Conservation (phyloP, 2,888 invertebrate species). For the Epirrhoe tristata region DNA sequence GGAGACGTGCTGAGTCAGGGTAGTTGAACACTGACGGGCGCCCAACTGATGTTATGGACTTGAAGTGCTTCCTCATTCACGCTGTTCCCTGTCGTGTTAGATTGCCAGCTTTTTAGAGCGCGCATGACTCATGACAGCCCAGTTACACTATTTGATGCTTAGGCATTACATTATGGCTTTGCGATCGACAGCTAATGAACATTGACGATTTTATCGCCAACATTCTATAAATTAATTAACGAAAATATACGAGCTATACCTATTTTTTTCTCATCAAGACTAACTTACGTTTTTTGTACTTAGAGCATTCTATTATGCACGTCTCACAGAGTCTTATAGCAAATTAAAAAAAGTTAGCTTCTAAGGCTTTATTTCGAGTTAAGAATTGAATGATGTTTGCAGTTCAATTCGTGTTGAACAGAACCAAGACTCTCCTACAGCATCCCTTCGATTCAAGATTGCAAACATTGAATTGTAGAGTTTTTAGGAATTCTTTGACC, state of each 20-base stretch:
- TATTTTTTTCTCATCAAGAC: no score
- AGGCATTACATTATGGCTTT: background rate
- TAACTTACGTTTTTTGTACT: no score
- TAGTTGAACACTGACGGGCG: slow-evolving; percentile 73
- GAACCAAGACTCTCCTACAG: background rate
- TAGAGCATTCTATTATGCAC: no score
- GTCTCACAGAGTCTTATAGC: no score
- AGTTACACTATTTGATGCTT: slow-evolving; percentile 11
- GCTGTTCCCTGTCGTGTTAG: slow-evolving; percentile 23
- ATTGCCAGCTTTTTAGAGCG: slow-evolving; percentile 42
- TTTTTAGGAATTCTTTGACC: background rate
- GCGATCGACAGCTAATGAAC: background rate
- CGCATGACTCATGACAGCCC: slow-evolving; percentile 23
- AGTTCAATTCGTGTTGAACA: no score
- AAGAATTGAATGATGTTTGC: no score
- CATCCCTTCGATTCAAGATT: background rate
- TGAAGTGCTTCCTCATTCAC: slow-evolving; percentile 53
- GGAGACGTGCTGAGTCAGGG: slow-evolving; percentile 77
- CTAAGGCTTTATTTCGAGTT: no score
- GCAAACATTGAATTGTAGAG: background rate
- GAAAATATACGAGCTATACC: no score
- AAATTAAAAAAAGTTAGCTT: no score
- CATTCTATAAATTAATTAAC: no score
- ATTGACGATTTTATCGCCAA: background rate
- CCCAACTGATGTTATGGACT: slow-evolving; percentile 53